Evolutionary conservation across 2,113 vertebrate genomes (phyloP), one percentile per base, ranked within the genome.

Genomic region (Glareola pratincola): DNA sequence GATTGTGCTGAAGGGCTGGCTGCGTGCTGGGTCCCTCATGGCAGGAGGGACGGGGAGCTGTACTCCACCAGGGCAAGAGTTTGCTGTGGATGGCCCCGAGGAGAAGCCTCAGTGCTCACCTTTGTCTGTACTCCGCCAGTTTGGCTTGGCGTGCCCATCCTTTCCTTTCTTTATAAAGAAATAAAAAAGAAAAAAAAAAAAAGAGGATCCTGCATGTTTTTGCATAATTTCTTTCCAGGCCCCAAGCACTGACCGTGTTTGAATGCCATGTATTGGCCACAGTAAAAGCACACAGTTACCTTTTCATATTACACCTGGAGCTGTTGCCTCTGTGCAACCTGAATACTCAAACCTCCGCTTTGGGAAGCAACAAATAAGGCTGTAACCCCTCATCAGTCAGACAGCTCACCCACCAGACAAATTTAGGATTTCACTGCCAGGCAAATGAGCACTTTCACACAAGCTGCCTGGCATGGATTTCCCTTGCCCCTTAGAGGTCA

Each of bases 101-200:
- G 64, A 92, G 68, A 77, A 82, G 50, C 74, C 81, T 85, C 51
- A 50, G 45, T 53, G 66, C 85, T 71, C 36, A 57, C 73, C 66
- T 88, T 80, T 92, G 83, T 85, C 91, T 94, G 90, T 77, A 72
- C 45, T 64, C 59, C 0, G 10, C 47, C 45, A 0, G 80, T 91
- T 37, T 69, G 62, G 78, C 93, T 73, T 54, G 54, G 60, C 85
- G 64, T 56, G 54, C 86, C 94, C 64, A 39, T 64, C 91, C 77
- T 90, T 91, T 59, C 82, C 82, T 83, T 90, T 83, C 95, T 97
- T 93, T 91, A 75, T 84, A 87, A 80, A 92, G 86, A 96, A 96
- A 87, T 88, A 81, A 94, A 91, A 67, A 50, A 14, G 7, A 62
- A 39, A 62, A 62, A 71, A 62, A 62, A 62, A 39, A 62, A 62